Evolutionary conservation across 2,888 invertebrate genomes (phyloP), one percentile per base, ranked within the genome.

Genomic region (Parnassius smintheus): DNA sequence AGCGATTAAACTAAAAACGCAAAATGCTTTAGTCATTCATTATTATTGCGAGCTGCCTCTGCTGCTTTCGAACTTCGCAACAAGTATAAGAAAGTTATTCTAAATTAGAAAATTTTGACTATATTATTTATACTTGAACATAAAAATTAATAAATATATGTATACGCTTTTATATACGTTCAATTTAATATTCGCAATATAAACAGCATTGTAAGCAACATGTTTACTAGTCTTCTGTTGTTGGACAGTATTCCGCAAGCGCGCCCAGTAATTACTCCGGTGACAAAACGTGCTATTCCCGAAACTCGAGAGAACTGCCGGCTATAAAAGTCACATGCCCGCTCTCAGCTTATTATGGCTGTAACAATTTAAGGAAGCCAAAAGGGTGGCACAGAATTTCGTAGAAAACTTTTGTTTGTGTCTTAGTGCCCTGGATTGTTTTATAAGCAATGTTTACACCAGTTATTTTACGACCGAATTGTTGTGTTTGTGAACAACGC

Each of bases 341-440:
- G 75, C 82, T 78, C 77, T 76, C 76, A 78, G 81, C 87, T 90
- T 91, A 90, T 89, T 88, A 86, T 86, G 75, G 85, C 85, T 77
- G 88, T 91, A 88, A 90, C 89, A 87, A 88, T 91, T 90, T 90
- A 86, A 89, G 88, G 88, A 87, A 87, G 88, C 88, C 86, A 77
- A 89, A 89, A 88, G 88, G 89, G 87, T 88, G 86, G 82, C 81
- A 75, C 76, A 77, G 83, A 82, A 86, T 86, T 87, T 83, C 84
- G 76, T 72, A 78, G 84, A 81, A 88, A 88, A 91, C 83, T 89
- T 89, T 90, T 87, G 86, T 87, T 83, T 83, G 79, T 77, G 77
- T 82, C 81, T 81, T 81, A 76, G 81, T 81, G 79, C 75, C 77
- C 81, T 73, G 80, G 83, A 91, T 89, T 89, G 89, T 88, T 90